Conservation (phyloP, 2,888 invertebrate genomes). For the Drosophila parthenogenetica region DNA sequence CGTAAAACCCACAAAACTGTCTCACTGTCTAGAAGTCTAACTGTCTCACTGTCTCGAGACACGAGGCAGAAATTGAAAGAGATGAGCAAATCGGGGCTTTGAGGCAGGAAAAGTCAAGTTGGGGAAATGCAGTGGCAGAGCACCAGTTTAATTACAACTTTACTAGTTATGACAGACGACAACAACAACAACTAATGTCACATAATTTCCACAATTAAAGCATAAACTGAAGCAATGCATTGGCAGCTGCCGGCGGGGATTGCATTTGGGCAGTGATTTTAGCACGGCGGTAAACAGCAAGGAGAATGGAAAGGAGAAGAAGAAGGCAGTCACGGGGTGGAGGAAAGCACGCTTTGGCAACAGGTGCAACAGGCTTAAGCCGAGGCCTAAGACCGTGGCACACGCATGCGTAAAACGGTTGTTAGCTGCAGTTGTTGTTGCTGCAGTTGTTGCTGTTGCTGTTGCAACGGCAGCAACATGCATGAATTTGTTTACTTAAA, state of each 20-base stretch:
- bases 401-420: conserved; percentile 80
- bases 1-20: conserved; percentile 75
- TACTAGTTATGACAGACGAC: conserved; percentile 74
- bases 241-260: conserved; percentile 21
- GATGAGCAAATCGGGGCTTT: neutral
- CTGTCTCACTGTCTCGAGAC: conserved; percentile 14
- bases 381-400: conserved; percentile 52
- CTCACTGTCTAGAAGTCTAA: conserved; percentile 13
- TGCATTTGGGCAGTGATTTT: neutral
- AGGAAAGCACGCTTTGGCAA: conserved; percentile 39
- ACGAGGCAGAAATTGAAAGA: conserved; percentile 27
- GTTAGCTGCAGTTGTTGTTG: conserved; percentile 47
- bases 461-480: conserved; percentile 70
- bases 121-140: conserved; percentile 19
- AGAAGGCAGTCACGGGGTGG: neutral
- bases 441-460: conserved; percentile 39
- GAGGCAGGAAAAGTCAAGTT: neutral
- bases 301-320: neutral
- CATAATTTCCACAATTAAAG: conserved; percentile 80
- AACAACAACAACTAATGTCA: conserved; percentile 65
- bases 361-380: conserved; percentile 67
- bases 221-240: conserved; percentile 71
- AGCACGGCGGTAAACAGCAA: neutral
- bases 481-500: conserved; percentile 67
- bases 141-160: conserved; percentile 76